Percentiles rank a stretch among this genome's conserved stretches.
phyloP scores from a whole-genome alignment of 1,140 invertebrate species.

The Scaptomyza montana region DNA sequence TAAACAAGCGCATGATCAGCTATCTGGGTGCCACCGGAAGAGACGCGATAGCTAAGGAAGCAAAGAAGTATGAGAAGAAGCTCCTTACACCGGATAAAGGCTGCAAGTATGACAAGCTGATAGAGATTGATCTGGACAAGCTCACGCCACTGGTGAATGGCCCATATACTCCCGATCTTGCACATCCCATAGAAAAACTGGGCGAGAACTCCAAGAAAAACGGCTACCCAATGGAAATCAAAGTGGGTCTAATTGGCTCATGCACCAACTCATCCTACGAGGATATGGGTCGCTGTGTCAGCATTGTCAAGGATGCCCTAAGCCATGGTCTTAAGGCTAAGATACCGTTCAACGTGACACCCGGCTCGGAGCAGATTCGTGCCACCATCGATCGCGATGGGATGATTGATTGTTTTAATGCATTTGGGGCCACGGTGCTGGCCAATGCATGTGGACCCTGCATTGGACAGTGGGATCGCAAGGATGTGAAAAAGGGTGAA shows the following conservation, averaged over 20 bases:
- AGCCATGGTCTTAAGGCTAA: constrained; percentile 97
- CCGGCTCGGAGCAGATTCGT: constrained; percentile 98
- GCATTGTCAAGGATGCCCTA: constrained; percentile 95
- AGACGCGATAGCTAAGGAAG: constrained; percentile 90
- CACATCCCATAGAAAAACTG: constrained; percentile 97
- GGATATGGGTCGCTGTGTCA: constrained; percentile 98
- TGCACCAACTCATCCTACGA: constrained; percentile 99
- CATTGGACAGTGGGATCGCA: constrained; percentile 99
- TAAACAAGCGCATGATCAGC: constrained; percentile 96
- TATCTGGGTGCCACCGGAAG: constrained; percentile 95
- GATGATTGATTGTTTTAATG: constrained; percentile 89
- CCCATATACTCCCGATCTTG: constrained; percentile 99
- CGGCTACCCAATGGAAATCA: constrained; percentile 97
- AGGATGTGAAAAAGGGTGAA: constrained; percentile 99
- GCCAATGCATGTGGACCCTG: constrained; percentile 99
- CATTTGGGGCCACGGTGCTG: constrained; percentile 90
- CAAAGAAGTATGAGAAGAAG: constrained; percentile 89
- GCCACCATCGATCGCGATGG: constrained; percentile 99
- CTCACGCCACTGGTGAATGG: constrained; percentile 99
- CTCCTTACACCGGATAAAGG: constrained; percentile 93
- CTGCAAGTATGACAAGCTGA: constrained; percentile 93
- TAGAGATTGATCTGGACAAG: constrained; percentile 90
- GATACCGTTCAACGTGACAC: constrained; percentile 98
- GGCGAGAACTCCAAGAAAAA: constrained; percentile 94
- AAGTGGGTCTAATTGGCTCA: constrained; percentile 98